Evolutionary conservation across 2,888 invertebrate species (phyloP), one percentile per base, ranked within the genome.

Genomic region (Ophion costatus): DNA sequence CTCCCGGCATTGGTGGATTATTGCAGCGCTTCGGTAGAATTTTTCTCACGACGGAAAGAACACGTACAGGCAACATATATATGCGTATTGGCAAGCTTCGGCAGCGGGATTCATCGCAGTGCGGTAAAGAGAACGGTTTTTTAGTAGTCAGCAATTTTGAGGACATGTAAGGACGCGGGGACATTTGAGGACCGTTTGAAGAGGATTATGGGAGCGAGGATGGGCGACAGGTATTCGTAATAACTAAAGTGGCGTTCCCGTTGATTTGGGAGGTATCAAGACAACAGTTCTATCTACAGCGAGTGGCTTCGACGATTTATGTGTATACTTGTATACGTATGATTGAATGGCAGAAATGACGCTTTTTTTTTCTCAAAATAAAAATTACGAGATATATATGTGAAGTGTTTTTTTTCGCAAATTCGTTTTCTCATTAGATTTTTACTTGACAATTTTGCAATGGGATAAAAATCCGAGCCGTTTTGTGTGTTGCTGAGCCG

Each of bases 401-500:
- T n/a, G n/a, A n/a, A n/a, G n/a, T n/a, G n/a, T n/a, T n/a, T n/a
- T n/a, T n/a, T n/a, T n/a, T 29, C 29, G 1, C 4, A 2, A 29
- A 29, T 29, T 29, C 29, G 29, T 51, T 5, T 51, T 51, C 14
- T 51, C 51, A 5, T 0, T 17, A 51, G 29, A 11, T 51, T 56
- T 29, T 24, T 51, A 70, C n/a, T 51, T 9, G n/a, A 20, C n/a
- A 70, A 24, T 70, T 70, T 51, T 70, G 51, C 51, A 29, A 51
- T 51, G 69, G 17, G 11, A 51, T 70, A 24, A 75, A 81, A 78
- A 75, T 74, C 22, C 45, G 57, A 56, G 61, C 45, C 56, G 74
- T 74, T 64, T 29, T 57, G 77, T 24, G 86, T 63, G 83, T 80
- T 81, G 84, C 82, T 80, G 86, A 82, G 88, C 83, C 86, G 82